Evolutionary conservation across 2,888 invertebrate genomes (phyloP), one percentile per base, ranked within the genome.

Genomic region (Malthinus flaveolus): DNA sequence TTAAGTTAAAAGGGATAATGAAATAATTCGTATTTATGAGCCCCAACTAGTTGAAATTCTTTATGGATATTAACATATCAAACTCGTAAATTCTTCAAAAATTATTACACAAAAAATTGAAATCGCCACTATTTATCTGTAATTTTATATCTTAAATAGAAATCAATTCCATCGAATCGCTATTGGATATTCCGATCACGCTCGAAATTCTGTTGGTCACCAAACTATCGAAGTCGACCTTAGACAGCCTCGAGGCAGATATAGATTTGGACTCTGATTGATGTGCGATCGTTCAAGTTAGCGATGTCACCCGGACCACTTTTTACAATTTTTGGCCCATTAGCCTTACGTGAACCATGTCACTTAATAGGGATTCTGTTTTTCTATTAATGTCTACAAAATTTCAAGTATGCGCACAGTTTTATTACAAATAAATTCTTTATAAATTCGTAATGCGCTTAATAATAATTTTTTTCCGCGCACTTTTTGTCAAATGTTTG

Each of bases 161-260:
- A 51, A 59, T 59, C 59, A 46, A 56, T 56, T 59, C 49, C 44
- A 49, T 35, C 33, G 45, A 50, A 50, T 35, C 10, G 49, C 49
- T 47, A 49, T 54, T 66, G 49, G 55, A 54, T 61, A 67, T 66
- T 60, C 66, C 50, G 56, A 51, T 48, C 64, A 56, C 51, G 62
- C 53, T 60, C 57, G 57, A 63, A 66, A 64, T 63, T 66, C 66
- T 64, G 66, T 67, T 66, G 67, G 65, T 64, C 66, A 66, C 66
- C 65, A 63, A 58, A 51, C 47, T 56, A 23, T 23, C 5, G 23
- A 56, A 53, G 51, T 44, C 51, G 48, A 51, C 48, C 47, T 53
- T 49, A 55, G 42, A 46, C 13, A n/a, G 47, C 51, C 59, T 48
- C 49, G 32, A 32, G 54, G 59, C 32, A 49, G 53, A 59, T 59